Conservation (phyloP, 2,888 invertebrate species). For the Chromoteleia sp. region DNA sequence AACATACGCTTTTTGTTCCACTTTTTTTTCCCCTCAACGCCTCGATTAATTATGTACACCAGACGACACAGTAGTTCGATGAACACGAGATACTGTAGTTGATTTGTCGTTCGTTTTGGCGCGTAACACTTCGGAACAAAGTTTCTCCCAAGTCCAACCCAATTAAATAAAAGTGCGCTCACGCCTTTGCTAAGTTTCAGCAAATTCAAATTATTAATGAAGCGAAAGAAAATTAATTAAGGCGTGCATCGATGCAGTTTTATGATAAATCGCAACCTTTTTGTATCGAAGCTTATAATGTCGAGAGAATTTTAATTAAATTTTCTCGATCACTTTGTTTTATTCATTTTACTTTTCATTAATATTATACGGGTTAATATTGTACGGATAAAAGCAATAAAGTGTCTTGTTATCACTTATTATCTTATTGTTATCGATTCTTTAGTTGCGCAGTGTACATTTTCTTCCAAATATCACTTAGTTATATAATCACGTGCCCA, state of each 20-base stretch:
- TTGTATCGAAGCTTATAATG: too few relatives aligned
- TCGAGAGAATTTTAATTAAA: too few relatives aligned
- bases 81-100: conserved; percentile 38
- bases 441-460: too few relatives aligned
- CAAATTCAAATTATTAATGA: conserved; percentile 24
- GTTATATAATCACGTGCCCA: neutral
- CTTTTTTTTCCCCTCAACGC: conserved; percentile 26
- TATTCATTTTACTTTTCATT: too few relatives aligned
- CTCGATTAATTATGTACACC: conserved; percentile 55
- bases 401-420: too few relatives aligned
- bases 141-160: conserved; percentile 43
- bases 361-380: too few relatives aligned
- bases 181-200: conserved; percentile 27
- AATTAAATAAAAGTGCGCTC: conserved; percentile 46
- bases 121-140: conserved; percentile 35
- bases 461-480: neutral
- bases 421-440: too few relatives aligned
- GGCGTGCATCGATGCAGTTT: neutral
- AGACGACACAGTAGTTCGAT: conserved; percentile 47
- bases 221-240: conserved; percentile 23
- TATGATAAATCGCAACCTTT: neutral
- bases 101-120: conserved; percentile 52
- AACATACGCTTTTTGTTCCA: conserved; percentile 46
- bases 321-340: too few relatives aligned
- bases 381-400: too few relatives aligned